Conservation (phyloP, 2,888 invertebrate species). For the Steromphala cineraria region DNA sequence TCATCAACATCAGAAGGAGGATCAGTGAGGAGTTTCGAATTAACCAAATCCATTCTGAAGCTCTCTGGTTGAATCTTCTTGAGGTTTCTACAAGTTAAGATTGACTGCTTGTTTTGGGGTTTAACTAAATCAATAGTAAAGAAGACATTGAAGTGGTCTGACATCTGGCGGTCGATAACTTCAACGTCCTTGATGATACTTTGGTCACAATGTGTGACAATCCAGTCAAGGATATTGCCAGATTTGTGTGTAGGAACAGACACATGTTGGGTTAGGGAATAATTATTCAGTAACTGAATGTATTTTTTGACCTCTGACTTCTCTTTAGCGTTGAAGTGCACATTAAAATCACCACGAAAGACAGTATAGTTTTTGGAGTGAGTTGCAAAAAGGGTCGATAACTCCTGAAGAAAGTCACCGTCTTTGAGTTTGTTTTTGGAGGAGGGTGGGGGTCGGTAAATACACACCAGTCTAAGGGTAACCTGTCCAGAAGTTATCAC, state of each 20-base stretch:
- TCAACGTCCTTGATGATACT: not conserved
- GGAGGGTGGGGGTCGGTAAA: not conserved
- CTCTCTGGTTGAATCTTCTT: no score
- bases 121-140: no score
- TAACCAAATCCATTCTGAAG: no score
- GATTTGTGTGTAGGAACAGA: not conserved
- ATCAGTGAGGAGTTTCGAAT: no score
- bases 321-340: not conserved
- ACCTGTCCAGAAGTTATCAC: not conserved
- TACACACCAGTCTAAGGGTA: not conserved
- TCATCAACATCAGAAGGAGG: no score
- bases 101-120: no score
- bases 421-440: not conserved
- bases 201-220: not conserved
- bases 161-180: not conserved
- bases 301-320: not conserved
- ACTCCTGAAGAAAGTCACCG: not conserved
- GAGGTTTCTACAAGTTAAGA: no score
- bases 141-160: not conserved
- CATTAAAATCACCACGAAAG: not conserved
- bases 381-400: not conserved
- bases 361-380: not conserved
- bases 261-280: not conserved
- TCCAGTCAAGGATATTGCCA: not conserved
- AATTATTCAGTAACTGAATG: not conserved